Evolutionary conservation across 2,888 invertebrate genomes (phyloP).

Genomic region (Cephus pulcher): DNA sequence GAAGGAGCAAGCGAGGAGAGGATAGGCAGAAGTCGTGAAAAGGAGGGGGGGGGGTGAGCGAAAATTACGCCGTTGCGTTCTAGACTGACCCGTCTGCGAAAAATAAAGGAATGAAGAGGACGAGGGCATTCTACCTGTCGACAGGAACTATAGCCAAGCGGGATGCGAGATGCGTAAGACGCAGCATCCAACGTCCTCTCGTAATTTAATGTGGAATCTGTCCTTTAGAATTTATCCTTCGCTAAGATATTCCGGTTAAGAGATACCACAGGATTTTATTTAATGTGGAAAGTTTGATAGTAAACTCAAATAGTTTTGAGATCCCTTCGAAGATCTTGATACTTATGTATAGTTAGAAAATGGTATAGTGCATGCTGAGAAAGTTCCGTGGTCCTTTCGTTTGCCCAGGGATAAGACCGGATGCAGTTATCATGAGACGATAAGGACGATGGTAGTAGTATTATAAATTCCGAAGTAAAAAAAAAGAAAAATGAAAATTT

Average conservation of each 20-base stretch:
- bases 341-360: not conserved
- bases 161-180: not conserved
- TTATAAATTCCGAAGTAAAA: not conserved
- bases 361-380: not conserved
- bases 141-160: not conserved
- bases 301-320: not conserved
- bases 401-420: slow-evolving; percentile 52
- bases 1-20: not conserved
- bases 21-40: not conserved
- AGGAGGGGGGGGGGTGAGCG: slow-evolving; percentile 5
- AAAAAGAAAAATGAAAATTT: not conserved
- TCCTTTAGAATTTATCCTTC: not conserved
- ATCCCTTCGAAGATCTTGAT: not conserved
- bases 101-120: slow-evolving; percentile 12
- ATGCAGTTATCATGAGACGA: slow-evolving; percentile 53
- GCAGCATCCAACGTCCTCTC: not conserved
- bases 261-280: not conserved
- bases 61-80: slow-evolving; percentile 36
- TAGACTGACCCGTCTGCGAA: slow-evolving; percentile 10
- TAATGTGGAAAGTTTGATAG: not conserved
- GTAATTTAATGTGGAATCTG: not conserved
- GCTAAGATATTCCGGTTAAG: not conserved
- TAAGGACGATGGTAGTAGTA: slow-evolving; percentile 6
- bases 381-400: slow-evolving; percentile 26
- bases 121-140: slow-evolving; percentile 8